Conservation (phyloP, 2,888 invertebrate genomes). For the Melanargia galathea region DNA sequence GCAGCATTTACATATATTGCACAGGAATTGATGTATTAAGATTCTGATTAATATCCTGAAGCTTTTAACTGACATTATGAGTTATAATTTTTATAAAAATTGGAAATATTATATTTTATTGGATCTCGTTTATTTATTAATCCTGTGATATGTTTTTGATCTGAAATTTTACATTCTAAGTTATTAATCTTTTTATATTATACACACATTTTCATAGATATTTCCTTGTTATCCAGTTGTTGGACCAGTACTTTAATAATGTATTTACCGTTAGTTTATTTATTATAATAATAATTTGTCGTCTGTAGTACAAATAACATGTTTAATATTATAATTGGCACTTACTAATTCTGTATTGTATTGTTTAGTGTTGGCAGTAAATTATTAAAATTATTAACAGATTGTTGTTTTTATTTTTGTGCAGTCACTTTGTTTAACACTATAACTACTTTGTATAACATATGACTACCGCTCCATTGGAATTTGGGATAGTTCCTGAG, state of each 20-base stretch:
- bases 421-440: too few species aligned
- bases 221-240: neutral
- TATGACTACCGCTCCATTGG: too few species aligned
- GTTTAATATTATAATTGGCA: conserved; percentile 7
- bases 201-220: neutral
- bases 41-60: too few species aligned
- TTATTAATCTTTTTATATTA: neutral
- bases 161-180: conserved; percentile 3
- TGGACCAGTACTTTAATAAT: neutral
- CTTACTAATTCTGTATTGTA: conserved; percentile 26
- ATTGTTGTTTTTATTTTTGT: conserved; percentile 21
- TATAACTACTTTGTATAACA: too few species aligned
- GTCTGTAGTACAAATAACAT: neutral
- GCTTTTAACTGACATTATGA: neutral
- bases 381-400: conserved; percentile 33
- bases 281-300: neutral
- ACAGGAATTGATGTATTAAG: neutral
- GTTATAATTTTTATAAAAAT: neutral
- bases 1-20: neutral
- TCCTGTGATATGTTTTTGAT: conserved; percentile 27
- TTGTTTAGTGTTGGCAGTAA: conserved; percentile 37
- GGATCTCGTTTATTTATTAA: neutral
- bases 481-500: too few species aligned
- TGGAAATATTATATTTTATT: neutral
- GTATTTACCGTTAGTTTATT: neutral